Conservation (phyloP, 2,888 invertebrate species). For the Bimastos eiseni region DNA sequence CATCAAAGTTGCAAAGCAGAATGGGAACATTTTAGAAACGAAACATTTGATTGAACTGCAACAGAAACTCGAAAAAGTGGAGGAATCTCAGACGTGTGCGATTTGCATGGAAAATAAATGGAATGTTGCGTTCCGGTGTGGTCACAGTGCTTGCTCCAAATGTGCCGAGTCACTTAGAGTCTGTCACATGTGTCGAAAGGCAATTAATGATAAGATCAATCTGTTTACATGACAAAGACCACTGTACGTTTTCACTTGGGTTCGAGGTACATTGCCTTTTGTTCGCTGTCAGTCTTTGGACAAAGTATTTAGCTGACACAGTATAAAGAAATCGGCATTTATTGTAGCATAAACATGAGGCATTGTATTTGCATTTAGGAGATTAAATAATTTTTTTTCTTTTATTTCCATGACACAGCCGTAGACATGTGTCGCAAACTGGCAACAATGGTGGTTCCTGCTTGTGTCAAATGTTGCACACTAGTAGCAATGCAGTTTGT, state of each 20-base stretch:
- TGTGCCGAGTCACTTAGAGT: slow-evolving; percentile 80
- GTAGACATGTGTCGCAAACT: not conserved
- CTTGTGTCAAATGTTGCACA: not conserved
- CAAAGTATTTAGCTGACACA: not conserved
- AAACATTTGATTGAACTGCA: slow-evolving; percentile 41
- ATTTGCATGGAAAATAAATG: slow-evolving; percentile 84
- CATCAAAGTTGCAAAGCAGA: not conserved
- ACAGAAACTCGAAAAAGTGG: slow-evolving; percentile 76
- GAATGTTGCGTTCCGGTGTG: slow-evolving; percentile 84
- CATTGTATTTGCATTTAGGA: not conserved
- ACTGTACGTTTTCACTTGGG: not conserved
- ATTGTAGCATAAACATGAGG: not conserved
- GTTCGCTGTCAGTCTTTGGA: not conserved
- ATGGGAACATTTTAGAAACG: slow-evolving; percentile 26
- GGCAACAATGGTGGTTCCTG: not conserved
- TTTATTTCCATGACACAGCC: not conserved
- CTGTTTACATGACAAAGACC: slow-evolving; percentile 26
- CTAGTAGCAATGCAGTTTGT: not conserved
- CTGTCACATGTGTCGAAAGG: slow-evolving; percentile 83
- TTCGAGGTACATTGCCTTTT: not conserved
- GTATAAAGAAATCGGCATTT: not conserved
- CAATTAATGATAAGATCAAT: slow-evolving; percentile 74
- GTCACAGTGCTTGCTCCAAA: slow-evolving; percentile 80
- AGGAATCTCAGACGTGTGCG: slow-evolving; percentile 81
- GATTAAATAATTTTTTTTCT: not conserved